phyloP scores from a whole-genome alignment of 2,113 vertebrate genomes.

The Hystrix cristata region DNA sequence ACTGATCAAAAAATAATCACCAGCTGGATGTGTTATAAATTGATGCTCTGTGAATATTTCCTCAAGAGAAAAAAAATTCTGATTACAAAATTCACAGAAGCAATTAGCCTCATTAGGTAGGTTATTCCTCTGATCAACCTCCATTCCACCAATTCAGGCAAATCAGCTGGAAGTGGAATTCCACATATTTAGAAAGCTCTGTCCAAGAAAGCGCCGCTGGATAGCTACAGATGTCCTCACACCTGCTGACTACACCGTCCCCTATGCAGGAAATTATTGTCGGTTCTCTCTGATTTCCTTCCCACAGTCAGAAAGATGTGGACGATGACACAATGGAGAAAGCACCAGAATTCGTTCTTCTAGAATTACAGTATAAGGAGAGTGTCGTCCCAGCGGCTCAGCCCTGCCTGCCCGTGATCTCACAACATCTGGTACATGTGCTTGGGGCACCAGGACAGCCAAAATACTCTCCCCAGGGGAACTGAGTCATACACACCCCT shows the following conservation, averaged over 20 bases:
- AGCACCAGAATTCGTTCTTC: neutral
- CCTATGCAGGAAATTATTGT: constrained; percentile 51
- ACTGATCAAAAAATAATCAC: neutral
- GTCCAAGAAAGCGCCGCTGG: neutral
- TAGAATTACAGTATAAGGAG: neutral
- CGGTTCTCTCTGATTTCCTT: constrained; percentile 39
- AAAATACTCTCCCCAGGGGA: constrained; percentile 2
- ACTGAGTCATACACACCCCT: neutral
- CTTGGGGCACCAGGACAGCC: neutral
- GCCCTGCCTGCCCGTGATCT: neutral
- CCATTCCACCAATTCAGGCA: neutral
- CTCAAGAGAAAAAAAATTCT: constrained; percentile 22
- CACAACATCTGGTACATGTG: neutral
- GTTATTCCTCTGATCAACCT: neutral
- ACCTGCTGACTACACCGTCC: constrained; percentile 45
- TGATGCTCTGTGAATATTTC: neutral
- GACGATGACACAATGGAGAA: neutral
- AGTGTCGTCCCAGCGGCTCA: neutral
- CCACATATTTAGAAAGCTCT: neutral
- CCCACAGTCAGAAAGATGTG: constrained; percentile 1
- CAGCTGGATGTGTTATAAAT: neutral
- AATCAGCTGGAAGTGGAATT: neutral
- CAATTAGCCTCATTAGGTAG: neutral
- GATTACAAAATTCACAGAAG: neutral
- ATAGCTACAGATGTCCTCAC: constrained; percentile 44